Evolutionary conservation across 2,113 vertebrate species (phyloP).

Genomic region (Chaetodon trifascialis): DNA sequence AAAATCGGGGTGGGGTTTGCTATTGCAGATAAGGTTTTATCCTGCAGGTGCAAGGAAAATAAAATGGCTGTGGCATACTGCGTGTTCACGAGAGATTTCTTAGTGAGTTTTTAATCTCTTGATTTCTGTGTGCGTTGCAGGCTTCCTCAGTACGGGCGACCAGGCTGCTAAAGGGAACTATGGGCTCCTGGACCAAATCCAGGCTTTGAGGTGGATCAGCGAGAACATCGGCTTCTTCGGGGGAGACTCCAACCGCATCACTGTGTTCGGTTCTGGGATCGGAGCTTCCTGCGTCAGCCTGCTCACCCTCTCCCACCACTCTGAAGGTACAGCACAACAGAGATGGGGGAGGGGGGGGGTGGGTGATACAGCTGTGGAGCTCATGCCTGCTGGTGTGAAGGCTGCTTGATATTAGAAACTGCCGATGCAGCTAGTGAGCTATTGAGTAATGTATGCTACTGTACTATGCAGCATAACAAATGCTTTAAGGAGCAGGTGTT

Average conservation of each 20-base stretch:
- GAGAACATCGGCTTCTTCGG: constrained; percentile 99
- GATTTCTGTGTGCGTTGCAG: constrained; percentile 77
- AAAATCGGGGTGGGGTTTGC: constrained; percentile 14
- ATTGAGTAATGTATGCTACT: constrained; percentile 57
- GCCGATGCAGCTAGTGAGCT: constrained; percentile 37
- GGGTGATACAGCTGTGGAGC: constrained; percentile 34
- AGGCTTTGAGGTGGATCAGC: constrained; percentile 98
- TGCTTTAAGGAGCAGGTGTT: constrained; percentile 58
- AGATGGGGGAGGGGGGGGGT: constrained; percentile 34
- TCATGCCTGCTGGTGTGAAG: constrained; percentile 46
- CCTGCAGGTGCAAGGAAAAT: not conserved
- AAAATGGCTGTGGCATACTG: not conserved
- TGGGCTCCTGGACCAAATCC: constrained; percentile 97
- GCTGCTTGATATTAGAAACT: constrained; percentile 53
- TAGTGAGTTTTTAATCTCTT: constrained; percentile 9
- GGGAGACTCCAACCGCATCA: constrained; percentile 96
- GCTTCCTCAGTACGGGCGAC: constrained; percentile 98
- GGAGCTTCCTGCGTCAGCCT: constrained; percentile 98
- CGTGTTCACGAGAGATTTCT: not conserved
- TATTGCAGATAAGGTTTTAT: constrained; percentile 30
- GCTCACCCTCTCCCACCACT: constrained; percentile 98
- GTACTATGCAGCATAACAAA: constrained; percentile 38
- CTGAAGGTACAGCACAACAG: constrained; percentile 89
- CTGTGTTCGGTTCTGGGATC: constrained; percentile 97
- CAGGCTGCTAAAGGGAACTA: constrained; percentile 99